Conservation (phyloP, 2,888 invertebrate species). For the Encarsia formosa region DNA sequence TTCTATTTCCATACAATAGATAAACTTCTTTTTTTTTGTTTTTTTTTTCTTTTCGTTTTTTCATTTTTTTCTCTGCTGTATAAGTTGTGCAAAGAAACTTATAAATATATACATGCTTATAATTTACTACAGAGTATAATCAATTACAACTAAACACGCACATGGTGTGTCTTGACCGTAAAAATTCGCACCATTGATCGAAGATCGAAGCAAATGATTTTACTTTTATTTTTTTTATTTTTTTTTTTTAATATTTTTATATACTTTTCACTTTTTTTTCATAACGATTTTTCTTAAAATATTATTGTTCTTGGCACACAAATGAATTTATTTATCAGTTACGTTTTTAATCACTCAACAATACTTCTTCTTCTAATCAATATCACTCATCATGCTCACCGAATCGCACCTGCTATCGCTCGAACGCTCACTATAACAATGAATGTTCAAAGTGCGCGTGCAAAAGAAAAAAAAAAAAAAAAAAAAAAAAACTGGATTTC, state of each 20-base stretch:
- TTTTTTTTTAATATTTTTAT: slow-evolving; percentile 4
- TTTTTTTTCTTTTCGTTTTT: too few relatives aligned
- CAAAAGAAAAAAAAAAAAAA: too few relatives aligned
- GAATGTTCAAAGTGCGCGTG: too few relatives aligned
- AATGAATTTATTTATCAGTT: slow-evolving; percentile 14
- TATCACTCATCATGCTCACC: slow-evolving; percentile 17
- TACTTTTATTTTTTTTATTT: neutral
- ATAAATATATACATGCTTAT: too few relatives aligned
- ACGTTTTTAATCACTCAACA: slow-evolving; percentile 9
- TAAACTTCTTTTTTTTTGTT: slow-evolving; percentile 20
- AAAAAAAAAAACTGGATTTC: too few relatives aligned
- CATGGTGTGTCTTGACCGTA: slow-evolving; percentile 14
- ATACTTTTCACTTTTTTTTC: too few relatives aligned
- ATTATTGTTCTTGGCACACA: slow-evolving; percentile 31
- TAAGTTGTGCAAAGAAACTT: too few relatives aligned
- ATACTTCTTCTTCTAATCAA: too few relatives aligned
- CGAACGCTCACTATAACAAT: too few relatives aligned
- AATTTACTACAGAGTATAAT: slow-evolving; percentile 26
- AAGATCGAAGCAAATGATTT: slow-evolving; percentile 20
- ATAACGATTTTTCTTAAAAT: too few relatives aligned
- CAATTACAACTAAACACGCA: slow-evolving; percentile 24
- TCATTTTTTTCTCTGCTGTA: too few relatives aligned
- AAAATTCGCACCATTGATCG: slow-evolving; percentile 23
- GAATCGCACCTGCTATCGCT: too few relatives aligned
- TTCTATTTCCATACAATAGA: slow-evolving; percentile 25